phyloP scores from a whole-genome alignment of 2,888 invertebrate genomes.

The Timema cristinae region DNA sequence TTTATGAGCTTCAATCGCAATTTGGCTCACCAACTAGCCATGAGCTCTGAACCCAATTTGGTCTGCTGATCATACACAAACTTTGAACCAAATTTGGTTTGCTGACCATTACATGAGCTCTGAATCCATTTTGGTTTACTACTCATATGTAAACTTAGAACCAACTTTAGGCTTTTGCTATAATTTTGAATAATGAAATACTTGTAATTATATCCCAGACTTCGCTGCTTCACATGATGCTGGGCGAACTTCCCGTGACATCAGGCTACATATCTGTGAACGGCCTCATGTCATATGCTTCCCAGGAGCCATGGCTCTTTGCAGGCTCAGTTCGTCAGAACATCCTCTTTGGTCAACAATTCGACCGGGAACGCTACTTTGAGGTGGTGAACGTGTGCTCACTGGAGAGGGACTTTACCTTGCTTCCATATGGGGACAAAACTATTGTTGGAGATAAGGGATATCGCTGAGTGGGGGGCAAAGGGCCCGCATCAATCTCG shows the following conservation, averaged over 20 bases:
- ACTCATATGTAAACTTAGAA: too few species aligned
- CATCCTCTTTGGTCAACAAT: conserved; percentile 80
- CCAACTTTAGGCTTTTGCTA: too few species aligned
- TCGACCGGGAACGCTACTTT: conserved; percentile 63
- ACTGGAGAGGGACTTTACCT: conserved; percentile 66
- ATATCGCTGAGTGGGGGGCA: conserved; percentile 83
- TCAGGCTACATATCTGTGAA: conserved; percentile 51
- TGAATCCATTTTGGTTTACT: too few species aligned
- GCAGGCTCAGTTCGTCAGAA: conserved; percentile 85
- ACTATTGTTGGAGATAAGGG: conserved; percentile 81
- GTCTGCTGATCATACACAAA: too few species aligned
- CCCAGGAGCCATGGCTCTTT: conserved; percentile 86
- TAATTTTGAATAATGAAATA: too few species aligned
- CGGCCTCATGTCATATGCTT: conserved; percentile 73
- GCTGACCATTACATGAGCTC: too few species aligned
- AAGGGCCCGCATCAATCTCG: conserved; percentile 62
- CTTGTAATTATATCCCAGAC: conserved; percentile 21
- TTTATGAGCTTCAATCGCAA: too few species aligned
- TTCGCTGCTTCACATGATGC: conserved; percentile 42
- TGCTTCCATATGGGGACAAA: conserved; percentile 77
- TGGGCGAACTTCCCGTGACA: conserved; percentile 48
- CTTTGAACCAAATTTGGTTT: too few species aligned
- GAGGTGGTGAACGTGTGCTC: conserved; percentile 67
- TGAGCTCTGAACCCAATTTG: too few species aligned
- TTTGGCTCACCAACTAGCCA: too few species aligned